Percentiles rank a stretch among this genome's conserved stretches.
Conservation (phyloP, 64 coral and sea anemone genomes). For the Pachyseris speciosa region DNA sequence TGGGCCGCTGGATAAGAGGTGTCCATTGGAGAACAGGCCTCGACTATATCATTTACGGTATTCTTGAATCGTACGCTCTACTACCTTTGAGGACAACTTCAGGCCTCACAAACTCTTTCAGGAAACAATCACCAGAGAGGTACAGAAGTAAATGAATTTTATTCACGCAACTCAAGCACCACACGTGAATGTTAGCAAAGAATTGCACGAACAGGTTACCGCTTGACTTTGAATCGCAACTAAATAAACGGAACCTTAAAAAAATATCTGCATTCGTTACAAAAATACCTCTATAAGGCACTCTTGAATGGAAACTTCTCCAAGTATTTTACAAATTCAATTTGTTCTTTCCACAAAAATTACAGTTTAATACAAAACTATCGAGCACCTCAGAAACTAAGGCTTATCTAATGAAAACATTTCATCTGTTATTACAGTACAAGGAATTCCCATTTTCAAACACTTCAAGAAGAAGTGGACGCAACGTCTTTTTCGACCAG, state of each 20-base stretch:
- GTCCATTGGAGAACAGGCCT: too few relatives aligned
- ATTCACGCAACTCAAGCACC: background rate
- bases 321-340: conserved; percentile 7
- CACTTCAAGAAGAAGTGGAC: background rate
- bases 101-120: too few relatives aligned
- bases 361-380: conserved; percentile 5
- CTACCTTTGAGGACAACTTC: too few relatives aligned
- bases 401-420: background rate
- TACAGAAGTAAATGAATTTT: conserved; percentile 12
- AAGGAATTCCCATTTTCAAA: background rate
- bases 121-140: too few relatives aligned
- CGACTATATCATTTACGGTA: too few relatives aligned
- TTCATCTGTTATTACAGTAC: background rate
- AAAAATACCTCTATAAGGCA: conserved; percentile 1
- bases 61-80: too few relatives aligned
- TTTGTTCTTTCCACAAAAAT: background rate
- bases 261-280: background rate
- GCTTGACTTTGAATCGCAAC: background rate
- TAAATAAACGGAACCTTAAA: background rate
- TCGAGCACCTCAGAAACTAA: background rate
- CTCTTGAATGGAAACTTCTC: background rate
- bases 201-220: background rate
- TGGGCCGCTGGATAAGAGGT: too few relatives aligned
- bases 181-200: background rate
- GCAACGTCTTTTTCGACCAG: background rate